Percentiles rank a stretch among this genome's conserved stretches.
Evolutionary conservation across 2,888 invertebrate species (phyloP).

Genomic region (Girardia tigrina): DNA sequence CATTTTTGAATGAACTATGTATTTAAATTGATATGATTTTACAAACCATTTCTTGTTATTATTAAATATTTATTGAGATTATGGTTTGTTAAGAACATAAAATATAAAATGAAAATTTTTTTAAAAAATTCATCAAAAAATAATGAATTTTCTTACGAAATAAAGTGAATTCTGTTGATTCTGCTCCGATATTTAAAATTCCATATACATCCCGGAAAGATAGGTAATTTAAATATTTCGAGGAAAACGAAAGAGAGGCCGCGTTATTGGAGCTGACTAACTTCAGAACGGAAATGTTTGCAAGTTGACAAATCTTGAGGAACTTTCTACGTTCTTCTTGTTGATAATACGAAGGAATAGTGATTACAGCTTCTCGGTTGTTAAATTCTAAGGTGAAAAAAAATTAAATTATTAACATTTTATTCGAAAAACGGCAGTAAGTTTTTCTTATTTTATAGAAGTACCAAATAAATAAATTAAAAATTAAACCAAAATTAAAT

Average conservation of each 20-base stretch:
- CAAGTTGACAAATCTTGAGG: neutral
- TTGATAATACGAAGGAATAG: neutral
- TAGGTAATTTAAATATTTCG: neutral
- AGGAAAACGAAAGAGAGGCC: neutral
- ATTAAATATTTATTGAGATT: too few species aligned
- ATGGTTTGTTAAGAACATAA: neutral
- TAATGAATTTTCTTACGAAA: neutral
- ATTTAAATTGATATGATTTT: too few species aligned
- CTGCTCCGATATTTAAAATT: neutral
- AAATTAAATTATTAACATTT: too few species aligned
- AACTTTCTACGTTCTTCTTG: neutral
- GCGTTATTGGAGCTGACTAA: neutral
- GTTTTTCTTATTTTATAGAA: too few species aligned
- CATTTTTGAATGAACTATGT: too few species aligned
- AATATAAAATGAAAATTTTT: neutral
- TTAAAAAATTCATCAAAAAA: neutral
- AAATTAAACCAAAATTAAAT: too few species aligned
- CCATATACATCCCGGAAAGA: neutral
- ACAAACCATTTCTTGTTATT: too few species aligned
- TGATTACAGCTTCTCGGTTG: neutral
- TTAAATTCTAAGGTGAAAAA: too few species aligned
- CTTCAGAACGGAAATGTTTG: neutral
- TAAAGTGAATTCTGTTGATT: neutral
- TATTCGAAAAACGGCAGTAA: too few species aligned
- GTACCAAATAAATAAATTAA: too few species aligned